Base-by-base conservation (phyloP, 2,888 invertebrate genomes). In the Sphaerophoria rueppellii region DNA sequence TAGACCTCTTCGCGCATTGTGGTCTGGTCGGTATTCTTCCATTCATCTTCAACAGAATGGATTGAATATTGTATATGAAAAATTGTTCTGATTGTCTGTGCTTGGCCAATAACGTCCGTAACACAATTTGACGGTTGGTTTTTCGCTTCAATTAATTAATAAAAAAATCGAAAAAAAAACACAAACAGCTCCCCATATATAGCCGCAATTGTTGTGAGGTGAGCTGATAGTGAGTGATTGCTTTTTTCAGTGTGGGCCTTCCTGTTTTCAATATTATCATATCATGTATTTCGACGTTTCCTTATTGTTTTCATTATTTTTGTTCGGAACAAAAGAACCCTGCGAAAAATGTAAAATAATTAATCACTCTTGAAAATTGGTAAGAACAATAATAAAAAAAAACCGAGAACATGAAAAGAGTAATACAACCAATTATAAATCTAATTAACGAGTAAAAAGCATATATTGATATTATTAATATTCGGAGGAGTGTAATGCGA, bases 111-210 rank as follows among this genome's bases (percentile, higher is more conserved):
- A 72, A 76, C 71, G 71, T 54, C 48, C 69, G 67, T 14, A 61
- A 75, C 72, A 70, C 72, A 77, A 67, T 78, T 86, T 75, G 78
- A 86, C 71, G 85, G 81, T 77, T 86, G 80, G 80, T 76, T 85
- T 77, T 74, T 74, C 67, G 77, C 74, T 81, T 86, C 81, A 78
- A 86, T 81, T 74, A 82, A 86, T 86, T 82, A 78, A 24, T 24
- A 24, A 24, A 24, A 24, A 24, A 24, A 24, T 24, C 24, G 24
- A 24, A 70, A 71, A 81, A 74, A 63, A 35, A 67, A 74, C 74
- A 67, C 70, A 74, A 43, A 24, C 24, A 16, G 35, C 35, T 70
- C 40, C 57, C 52, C 57, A 48, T 6, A 43, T 54, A 24, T 52
- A 57, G 34, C 7, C 60, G 37, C 14, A 11, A 35, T 40, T 54